phyloP scores from a whole-genome alignment of 2,797 vertebrate species.

The Pantherophis alleghaniensis region DNA sequence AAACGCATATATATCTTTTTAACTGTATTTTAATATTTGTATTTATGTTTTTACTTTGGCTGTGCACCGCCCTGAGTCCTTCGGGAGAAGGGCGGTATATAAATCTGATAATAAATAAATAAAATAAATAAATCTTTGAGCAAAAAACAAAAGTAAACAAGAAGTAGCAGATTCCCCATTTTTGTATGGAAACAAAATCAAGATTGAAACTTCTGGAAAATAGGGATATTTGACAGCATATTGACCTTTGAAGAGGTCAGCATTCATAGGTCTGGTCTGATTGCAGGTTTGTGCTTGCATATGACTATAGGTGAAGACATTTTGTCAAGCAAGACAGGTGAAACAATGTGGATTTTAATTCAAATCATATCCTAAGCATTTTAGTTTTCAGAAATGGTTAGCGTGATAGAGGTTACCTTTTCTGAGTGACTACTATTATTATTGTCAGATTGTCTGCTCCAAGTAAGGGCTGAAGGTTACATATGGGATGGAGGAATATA shows the following conservation, averaged over 20 bases:
- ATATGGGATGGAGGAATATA: conserved; percentile 71
- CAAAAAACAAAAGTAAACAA: conserved; percentile 29
- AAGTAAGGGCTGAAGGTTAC: conserved; percentile 76
- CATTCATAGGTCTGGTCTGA: conserved; percentile 36
- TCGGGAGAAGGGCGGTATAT: too few relatives aligned
- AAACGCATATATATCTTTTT: too few relatives aligned
- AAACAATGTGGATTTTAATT: conserved; percentile 74
- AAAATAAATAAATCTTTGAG: background rate
- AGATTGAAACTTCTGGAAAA: conserved; percentile 20
- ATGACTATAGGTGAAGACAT: conserved; percentile 54
- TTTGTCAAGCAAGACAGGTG: conserved; percentile 60
- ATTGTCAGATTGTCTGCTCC: conserved; percentile 71
- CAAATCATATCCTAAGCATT: conserved; percentile 76
- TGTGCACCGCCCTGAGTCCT: too few relatives aligned
- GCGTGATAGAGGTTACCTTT: conserved; percentile 73
- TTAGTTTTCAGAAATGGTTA: conserved; percentile 81
- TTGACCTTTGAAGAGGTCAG: conserved; percentile 33
- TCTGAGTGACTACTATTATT: conserved; percentile 76
- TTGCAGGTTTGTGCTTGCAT: conserved; percentile 25
- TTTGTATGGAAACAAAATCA: conserved; percentile 22
- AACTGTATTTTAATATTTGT: too few relatives aligned
- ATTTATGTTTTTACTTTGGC: too few relatives aligned
- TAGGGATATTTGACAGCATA: conserved; percentile 42
- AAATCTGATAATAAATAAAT: too few relatives aligned
- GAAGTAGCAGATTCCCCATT: conserved; percentile 15